Evolutionary conservation across 35 echinoderm and acorn worm genomes (phyloP), one percentile per base, ranked within the genome.

Genomic region (Holothuria glaberrima): DNA sequence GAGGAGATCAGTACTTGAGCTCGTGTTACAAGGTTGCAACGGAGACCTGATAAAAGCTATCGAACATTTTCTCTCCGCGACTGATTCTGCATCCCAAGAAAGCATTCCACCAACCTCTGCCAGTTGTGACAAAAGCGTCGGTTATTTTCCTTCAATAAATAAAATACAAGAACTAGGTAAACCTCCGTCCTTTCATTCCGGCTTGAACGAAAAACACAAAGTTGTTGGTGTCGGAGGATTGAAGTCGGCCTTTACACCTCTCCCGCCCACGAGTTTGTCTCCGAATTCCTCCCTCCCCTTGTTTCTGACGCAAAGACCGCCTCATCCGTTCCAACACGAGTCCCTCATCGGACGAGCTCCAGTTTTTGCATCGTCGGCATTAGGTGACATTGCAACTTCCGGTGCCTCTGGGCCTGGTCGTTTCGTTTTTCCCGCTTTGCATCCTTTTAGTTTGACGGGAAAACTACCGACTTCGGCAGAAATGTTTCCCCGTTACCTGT

Each of bases 1-100:
- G 76, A 89, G 93, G 48, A 92, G 92, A 68, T 89, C 93, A 1
- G 97, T 99, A 2, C 67, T 99, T 14, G 97, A 99, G 56, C 89
- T 99, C 10, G 97, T 99, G 58, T 87, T 99, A 17, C 97, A 99
- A 68, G 97, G 97, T 14, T 99, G 97, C 76, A 99, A 82, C 77
- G 97, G 97, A 1, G 97, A 99, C 30, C 86, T 99, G 38, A 94
- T 99, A 33, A 99, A 95, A 72, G 93, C 97, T 45, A 99, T 99
- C 46, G 97, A 99, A 89, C 97, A 99, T 73, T 99, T 99, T 58
- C 82, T 99, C 30, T 93, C 93, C 20, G 97, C 97, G 13, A 90
- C 45, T 30, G 97, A 99, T 22, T 64, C 91, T 59, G 58, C 89
- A 22, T 66, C 66, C 12, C 80, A 80, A 30, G 35, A 63, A 19